Evolutionary conservation across 2,888 invertebrate genomes (phyloP).

Genomic region (Euspilapteryx auroguttella): DNA sequence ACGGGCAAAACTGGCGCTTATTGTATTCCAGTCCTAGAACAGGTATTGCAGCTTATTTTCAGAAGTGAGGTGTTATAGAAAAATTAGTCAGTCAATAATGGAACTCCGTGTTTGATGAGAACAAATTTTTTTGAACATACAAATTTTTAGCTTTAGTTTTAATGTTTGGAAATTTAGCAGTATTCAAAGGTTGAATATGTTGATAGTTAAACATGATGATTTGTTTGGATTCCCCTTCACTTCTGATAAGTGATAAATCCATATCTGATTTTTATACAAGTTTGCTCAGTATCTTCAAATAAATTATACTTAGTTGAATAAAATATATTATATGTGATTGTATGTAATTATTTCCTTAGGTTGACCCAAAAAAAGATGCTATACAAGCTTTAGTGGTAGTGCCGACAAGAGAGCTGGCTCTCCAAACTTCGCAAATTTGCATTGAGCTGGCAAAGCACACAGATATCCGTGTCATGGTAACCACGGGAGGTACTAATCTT

Average conservation of each 20-base stretch:
- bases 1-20: slow-evolving; percentile 99
- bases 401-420: slow-evolving; percentile 96
- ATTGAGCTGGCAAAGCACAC: slow-evolving; percentile 98
- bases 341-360: slow-evolving; percentile 23
- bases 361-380: slow-evolving; percentile 84
- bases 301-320: neutral
- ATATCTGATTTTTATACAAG: slow-evolving; percentile 18
- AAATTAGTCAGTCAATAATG: too few relatives aligned
- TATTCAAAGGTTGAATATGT: too few relatives aligned
- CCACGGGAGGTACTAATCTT: slow-evolving; percentile 96
- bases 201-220: slow-evolving; percentile 36
- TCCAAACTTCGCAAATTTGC: slow-evolving; percentile 99
- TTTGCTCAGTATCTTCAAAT: too few relatives aligned
- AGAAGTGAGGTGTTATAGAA: neutral
- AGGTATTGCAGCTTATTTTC: slow-evolving; percentile 37
- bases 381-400: slow-evolving; percentile 99
- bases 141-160: too few relatives aligned
- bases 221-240: slow-evolving; percentile 57
- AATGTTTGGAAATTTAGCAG: too few relatives aligned
- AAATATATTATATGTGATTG: neutral
- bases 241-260: slow-evolving; percentile 46
- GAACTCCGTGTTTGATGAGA: too few relatives aligned
- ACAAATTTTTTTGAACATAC: too few relatives aligned
- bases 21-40: slow-evolving; percentile 97
- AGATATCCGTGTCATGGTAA: slow-evolving; percentile 98